Evolutionary conservation across 1,140 invertebrate genomes (phyloP).

Genomic region (Drosophila neocordata): DNA sequence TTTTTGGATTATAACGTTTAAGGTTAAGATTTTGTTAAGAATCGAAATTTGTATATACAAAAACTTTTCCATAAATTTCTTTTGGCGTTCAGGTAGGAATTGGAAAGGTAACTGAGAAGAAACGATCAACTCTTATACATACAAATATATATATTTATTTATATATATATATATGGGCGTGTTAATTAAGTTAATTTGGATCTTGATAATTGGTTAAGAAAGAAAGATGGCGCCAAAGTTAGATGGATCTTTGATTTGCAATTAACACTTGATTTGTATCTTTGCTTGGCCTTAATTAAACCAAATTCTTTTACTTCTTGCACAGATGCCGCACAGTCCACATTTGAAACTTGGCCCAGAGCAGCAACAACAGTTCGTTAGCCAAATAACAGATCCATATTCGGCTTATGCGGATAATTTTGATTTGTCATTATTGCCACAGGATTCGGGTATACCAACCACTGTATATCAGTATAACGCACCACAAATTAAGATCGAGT

Average conservation of each 20-base stretch:
- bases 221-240: slow-evolving; percentile 45
- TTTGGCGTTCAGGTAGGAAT: slow-evolving; percentile 66
- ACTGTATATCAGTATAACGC: slow-evolving; percentile 76
- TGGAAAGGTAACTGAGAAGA: slow-evolving; percentile 59
- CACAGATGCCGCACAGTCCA: slow-evolving; percentile 93
- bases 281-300: slow-evolving; percentile 10
- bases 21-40: slow-evolving; percentile 48
- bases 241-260: slow-evolving; percentile 34
- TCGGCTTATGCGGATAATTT: slow-evolving; percentile 87
- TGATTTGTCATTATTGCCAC: slow-evolving; percentile 89
- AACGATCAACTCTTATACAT: slow-evolving; percentile 20
- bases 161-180: slow-evolving; percentile 37
- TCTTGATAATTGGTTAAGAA: not conserved
- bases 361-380: slow-evolving; percentile 44
- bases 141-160: too few species aligned
- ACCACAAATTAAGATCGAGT: slow-evolving; percentile 78
- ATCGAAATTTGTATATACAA: slow-evolving; percentile 24
- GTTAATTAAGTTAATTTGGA: slow-evolving; percentile 6
- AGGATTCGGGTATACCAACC: slow-evolving; percentile 81
- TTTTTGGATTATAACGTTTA: too few species aligned
- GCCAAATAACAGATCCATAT: slow-evolving; percentile 84
- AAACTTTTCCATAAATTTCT: slow-evolving; percentile 53
- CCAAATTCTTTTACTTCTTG: slow-evolving; percentile 38
- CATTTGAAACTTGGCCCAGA: slow-evolving; percentile 86
- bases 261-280: slow-evolving; percentile 43